phyloP scores from a whole-genome alignment of 1,140 invertebrate species.

The Drosophila trapezifrons region DNA sequence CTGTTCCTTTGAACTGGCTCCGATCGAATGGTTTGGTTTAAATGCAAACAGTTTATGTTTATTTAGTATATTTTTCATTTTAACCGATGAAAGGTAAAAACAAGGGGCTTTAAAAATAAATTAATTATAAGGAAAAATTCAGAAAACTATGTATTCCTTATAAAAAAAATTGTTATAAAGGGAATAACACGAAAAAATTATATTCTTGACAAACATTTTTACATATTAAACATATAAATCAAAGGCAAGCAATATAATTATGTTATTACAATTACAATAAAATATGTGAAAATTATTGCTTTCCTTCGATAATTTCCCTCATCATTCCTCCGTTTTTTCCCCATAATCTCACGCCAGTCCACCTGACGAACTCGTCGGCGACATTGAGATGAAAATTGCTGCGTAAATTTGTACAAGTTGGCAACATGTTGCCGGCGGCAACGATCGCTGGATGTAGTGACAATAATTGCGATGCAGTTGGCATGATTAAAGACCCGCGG shows the following conservation, averaged over 20 bases:
- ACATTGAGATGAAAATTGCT: conserved; percentile 63
- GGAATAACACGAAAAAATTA: too few species aligned
- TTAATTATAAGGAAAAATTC: background rate
- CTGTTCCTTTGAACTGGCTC: conserved; percentile 30
- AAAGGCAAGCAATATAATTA: too few species aligned
- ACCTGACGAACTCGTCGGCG: conserved; percentile 38
- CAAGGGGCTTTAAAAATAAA: background rate
- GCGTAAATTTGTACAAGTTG: conserved; percentile 51
- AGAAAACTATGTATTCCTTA: too few species aligned
- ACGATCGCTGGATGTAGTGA: conserved; percentile 50
- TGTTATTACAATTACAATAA: too few species aligned
- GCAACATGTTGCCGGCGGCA: conserved; percentile 48
- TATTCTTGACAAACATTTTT: too few species aligned
- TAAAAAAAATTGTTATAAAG: too few species aligned
- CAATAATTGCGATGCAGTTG: conserved; percentile 65
- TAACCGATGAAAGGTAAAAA: conserved; percentile 8
- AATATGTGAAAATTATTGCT: background rate
- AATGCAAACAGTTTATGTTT: conserved; percentile 19
- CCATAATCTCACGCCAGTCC: conserved; percentile 31
- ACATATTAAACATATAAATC: too few species aligned
- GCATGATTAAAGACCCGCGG: conserved; percentile 49
- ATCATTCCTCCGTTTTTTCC: background rate
- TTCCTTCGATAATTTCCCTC: background rate
- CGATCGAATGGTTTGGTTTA: background rate
- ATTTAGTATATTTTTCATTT: conserved; percentile 1